A percentile compares a stretch with the other conserved stretches of the same genome.
Evolutionary conservation across 2,113 vertebrate genomes (phyloP).

Genomic region (Cebus imitator): DNA sequence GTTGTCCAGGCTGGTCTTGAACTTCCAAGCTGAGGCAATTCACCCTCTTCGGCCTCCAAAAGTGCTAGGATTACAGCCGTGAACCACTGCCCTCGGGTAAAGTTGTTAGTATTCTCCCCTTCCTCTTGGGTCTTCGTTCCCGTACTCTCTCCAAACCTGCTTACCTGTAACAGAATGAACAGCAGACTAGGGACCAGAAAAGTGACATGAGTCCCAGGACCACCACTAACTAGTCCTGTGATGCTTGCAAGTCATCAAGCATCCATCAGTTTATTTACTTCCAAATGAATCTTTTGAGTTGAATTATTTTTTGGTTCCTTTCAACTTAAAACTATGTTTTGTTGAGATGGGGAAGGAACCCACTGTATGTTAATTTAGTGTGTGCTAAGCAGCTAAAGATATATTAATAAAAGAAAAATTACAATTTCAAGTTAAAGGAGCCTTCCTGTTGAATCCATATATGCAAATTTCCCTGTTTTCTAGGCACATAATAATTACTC

Average conservation of each 20-base stretch:
- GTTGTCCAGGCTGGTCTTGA: too few species aligned
- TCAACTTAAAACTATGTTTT: background rate
- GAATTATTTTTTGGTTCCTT: background rate
- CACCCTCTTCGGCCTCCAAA: too few species aligned
- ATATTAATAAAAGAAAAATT: background rate
- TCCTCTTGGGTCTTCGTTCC: background rate
- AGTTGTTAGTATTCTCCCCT: background rate
- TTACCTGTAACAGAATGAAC: background rate
- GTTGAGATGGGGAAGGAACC: background rate
- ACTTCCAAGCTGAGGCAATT: too few species aligned
- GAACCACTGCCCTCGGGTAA: background rate
- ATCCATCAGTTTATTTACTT: background rate
- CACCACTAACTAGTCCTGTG: background rate
- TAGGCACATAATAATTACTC: background rate
- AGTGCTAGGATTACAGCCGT: too few species aligned
- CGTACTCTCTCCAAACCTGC: background rate
- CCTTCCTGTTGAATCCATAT: background rate
- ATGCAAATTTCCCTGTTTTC: background rate
- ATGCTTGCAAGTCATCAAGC: background rate
- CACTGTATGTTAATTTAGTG: background rate
- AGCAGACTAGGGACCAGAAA: background rate
- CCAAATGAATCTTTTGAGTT: background rate
- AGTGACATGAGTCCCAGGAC: background rate
- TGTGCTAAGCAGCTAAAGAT: background rate
- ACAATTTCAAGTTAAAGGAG: background rate